Base-by-base conservation (phyloP, 2,113 vertebrate species). In the Passer domesticus region DNA sequence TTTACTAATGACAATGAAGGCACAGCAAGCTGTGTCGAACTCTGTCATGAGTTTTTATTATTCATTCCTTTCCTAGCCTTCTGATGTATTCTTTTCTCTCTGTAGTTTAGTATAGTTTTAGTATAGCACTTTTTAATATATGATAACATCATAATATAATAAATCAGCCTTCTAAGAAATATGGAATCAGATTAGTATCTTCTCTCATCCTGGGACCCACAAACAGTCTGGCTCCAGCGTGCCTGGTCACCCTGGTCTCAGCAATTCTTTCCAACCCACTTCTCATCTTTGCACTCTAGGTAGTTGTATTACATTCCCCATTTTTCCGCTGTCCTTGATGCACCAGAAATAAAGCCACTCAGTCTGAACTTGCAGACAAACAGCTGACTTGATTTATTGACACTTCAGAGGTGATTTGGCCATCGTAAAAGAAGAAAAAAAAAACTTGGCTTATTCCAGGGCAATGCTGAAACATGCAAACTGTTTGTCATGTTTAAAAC, bases 241-340 rank as follows among this genome's bases (percentile, higher is more conserved):
- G 28, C 8, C 27, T 14, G 7, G 3, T n/a, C 0, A 0, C 18
- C 4, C 31, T 16, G 30, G 12, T 13, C 25, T 23, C 13, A 18
- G n/a, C 1, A 1, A 10, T 24, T 14, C 46, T 69, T 87, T 37
- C 31, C 1, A 23, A 20, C 10, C 6, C 22, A 12, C 8, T 46
- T 93, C 56, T 83, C 14, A 23, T 33, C 31, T 52, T 52, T 81
- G 33, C 18, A 11, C 14, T 89, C 68, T 0, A 28, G 25, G 5
- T 12, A 11, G 27, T 11, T 63, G 7, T 18, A 7, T 35, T 50
- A 24, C 3, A 9, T 47, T 82, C 10, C 7, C 0, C 18, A n/a
- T 81, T 92, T 60, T 87, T 20, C 5, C 16, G 2, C 13, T 55
- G 67, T 27, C 41, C 59, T 94, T 67, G 18, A 35, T 50, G 30